Evolutionary conservation across 1,140 invertebrate species (phyloP).

Genomic region (Heliothis virescens): DNA sequence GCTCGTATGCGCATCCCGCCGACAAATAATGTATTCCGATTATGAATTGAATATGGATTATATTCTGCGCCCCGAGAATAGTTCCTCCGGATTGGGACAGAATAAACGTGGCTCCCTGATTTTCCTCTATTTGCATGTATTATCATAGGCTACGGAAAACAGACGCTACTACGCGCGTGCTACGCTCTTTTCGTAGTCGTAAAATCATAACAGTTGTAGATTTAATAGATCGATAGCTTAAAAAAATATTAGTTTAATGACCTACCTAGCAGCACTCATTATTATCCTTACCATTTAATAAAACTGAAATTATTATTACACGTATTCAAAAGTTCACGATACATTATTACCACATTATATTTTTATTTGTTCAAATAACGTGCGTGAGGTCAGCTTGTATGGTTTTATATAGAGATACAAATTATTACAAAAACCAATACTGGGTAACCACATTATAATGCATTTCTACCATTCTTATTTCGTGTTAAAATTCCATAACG

Average conservation of each 20-base stretch:
- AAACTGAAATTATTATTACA: no score
- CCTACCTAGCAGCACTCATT: no score
- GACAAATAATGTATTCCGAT: conserved; percentile 42
- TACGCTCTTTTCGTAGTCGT: conserved; percentile 7
- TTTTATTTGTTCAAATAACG: not conserved
- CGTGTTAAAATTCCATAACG: not conserved
- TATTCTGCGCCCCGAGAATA: conserved; percentile 30
- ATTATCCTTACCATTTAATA: no score
- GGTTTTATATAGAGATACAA: not conserved
- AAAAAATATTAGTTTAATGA: no score
- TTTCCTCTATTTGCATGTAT: conserved; percentile 37
- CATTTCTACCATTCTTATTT: not conserved
- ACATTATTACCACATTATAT: no score
- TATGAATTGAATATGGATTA: conserved; percentile 50
- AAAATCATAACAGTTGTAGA: not conserved
- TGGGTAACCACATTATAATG: not conserved
- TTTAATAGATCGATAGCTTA: not conserved
- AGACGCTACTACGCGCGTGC: not conserved
- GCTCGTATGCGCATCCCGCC: conserved; percentile 18
- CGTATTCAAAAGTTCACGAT: no score
- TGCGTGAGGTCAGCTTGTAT: not conserved
- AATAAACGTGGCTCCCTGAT: conserved; percentile 37
- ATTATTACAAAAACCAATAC: not conserved
- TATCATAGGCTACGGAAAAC: not conserved
- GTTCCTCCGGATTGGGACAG: conserved; percentile 25